phyloP scores from a whole-genome alignment of 1,140 invertebrate genomes.

The Sycophila sp. region DNA sequence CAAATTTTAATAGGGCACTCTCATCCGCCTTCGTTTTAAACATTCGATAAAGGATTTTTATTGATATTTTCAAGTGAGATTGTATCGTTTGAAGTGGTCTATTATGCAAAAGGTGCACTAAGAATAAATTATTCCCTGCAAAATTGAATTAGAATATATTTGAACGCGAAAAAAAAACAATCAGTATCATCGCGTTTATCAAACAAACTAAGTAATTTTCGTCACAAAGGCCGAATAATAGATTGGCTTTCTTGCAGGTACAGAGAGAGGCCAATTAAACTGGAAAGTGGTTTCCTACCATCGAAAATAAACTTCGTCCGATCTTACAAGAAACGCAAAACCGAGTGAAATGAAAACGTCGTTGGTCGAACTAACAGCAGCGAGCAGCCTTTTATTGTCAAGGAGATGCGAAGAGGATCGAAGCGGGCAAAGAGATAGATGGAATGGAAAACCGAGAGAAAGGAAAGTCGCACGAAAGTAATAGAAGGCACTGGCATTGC shows the following conservation, averaged over 20 bases:
- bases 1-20: too few relatives aligned
- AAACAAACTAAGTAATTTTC: too few relatives aligned
- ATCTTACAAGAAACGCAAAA: slow-evolving; percentile 56
- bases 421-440: neutral
- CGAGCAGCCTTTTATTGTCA: neutral
- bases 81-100: too few relatives aligned
- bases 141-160: too few relatives aligned
- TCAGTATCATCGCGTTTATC: too few relatives aligned
- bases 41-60: too few relatives aligned
- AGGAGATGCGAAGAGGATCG: neutral
- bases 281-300: slow-evolving; percentile 62
- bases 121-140: too few relatives aligned
- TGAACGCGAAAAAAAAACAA: too few relatives aligned
- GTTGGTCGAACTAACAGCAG: neutral
- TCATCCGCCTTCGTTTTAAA: too few relatives aligned
- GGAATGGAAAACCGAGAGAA: neutral
- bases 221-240: too few relatives aligned
- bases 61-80: too few relatives aligned
- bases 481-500: neutral
- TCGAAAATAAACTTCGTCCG: slow-evolving; percentile 59
- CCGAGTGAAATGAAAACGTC: slow-evolving; percentile 36
- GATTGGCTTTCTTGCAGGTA: slow-evolving; percentile 51
- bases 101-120: too few relatives aligned
- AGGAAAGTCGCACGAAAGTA: neutral
- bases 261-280: slow-evolving; percentile 59